Percentiles rank a stretch among this genome's conserved stretches.
These are phyloP conservation scores for Mechanitis mazaeus DNA, from an alignment of 2,888 invertebrate genomes.

Conservation along the genomic window DNA sequence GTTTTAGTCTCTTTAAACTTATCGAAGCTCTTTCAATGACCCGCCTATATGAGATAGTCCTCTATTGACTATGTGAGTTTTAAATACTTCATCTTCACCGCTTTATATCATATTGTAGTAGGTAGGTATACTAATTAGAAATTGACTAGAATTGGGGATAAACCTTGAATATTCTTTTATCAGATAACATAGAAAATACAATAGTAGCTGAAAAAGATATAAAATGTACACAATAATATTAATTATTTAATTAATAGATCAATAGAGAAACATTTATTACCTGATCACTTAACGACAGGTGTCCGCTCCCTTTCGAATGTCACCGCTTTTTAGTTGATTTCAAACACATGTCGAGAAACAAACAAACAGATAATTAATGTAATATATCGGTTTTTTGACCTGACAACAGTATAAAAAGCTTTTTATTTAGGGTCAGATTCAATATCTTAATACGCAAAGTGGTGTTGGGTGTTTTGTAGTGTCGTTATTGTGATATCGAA, in stretches of 20 bases:
- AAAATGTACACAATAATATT: too few species aligned
- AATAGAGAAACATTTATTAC: background rate
- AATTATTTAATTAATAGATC: background rate
- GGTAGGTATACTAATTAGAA: too few species aligned
- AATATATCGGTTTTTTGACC: conserved; percentile 32
- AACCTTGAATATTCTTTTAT: too few species aligned
- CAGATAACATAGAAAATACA: too few species aligned
- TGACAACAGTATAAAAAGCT: background rate
- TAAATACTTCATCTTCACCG: too few species aligned
- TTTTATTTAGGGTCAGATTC: conserved; percentile 2
- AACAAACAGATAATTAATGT: conserved; percentile 27
- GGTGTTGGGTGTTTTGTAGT: conserved; percentile 22
- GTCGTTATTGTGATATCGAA: conserved; percentile 12
- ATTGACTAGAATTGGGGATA: too few species aligned
- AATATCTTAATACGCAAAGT: conserved; percentile 14
- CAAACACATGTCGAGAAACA: conserved; percentile 33
- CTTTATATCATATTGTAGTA: too few species aligned
- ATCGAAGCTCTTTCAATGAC: too few species aligned
- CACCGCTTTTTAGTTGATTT: conserved; percentile 25
- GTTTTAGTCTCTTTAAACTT: too few species aligned
- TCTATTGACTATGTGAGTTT: too few species aligned
- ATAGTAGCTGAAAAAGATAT: too few species aligned
- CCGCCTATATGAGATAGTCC: too few species aligned
- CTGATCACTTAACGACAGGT: conserved; percentile 8
- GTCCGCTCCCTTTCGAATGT: conserved; percentile 20